A percentile compares a stretch with the other conserved stretches of the same genome.
Evolutionary conservation across 2,888 invertebrate genomes (phyloP).

Genomic region (Pseudococcus jackbeardsleyi): DNA sequence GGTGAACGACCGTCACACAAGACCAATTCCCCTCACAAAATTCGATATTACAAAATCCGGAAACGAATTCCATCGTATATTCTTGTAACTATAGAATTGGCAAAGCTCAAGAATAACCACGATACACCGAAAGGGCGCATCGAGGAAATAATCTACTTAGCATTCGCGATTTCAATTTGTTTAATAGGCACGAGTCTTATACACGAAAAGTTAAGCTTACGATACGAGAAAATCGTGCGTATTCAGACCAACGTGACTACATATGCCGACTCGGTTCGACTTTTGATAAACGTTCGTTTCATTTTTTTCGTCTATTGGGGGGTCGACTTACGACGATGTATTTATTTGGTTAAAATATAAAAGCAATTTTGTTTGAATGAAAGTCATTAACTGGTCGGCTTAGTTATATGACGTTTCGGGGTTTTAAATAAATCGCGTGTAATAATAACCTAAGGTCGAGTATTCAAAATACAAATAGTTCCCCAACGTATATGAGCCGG

Average conservation of each 20-base stretch:
- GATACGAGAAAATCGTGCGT: too few species aligned
- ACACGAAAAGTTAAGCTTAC: neutral
- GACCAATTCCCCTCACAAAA: neutral
- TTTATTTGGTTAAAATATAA: neutral
- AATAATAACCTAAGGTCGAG: conserved; percentile 9
- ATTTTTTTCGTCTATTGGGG: neutral
- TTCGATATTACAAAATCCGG: neutral
- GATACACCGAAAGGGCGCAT: neutral
- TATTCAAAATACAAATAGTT: neutral
- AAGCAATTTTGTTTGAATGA: conserved; percentile 2
- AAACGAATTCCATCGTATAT: neutral
- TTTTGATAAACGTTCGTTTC: neutral
- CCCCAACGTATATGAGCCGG: neutral
- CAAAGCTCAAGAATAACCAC: neutral
- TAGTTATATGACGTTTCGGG: neutral
- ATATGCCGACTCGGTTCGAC: neutral
- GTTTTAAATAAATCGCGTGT: neutral
- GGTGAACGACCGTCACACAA: neutral
- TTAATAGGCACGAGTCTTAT: neutral
- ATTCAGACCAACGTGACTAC: neutral
- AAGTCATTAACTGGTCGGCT: conserved; percentile 14
- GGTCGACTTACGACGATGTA: neutral
- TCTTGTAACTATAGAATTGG: neutral
- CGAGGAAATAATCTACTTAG: neutral
- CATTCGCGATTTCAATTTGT: conserved; percentile 6